Conservation (phyloP, 2,113 vertebrate species). For the Tenrec ecaudatus region DNA sequence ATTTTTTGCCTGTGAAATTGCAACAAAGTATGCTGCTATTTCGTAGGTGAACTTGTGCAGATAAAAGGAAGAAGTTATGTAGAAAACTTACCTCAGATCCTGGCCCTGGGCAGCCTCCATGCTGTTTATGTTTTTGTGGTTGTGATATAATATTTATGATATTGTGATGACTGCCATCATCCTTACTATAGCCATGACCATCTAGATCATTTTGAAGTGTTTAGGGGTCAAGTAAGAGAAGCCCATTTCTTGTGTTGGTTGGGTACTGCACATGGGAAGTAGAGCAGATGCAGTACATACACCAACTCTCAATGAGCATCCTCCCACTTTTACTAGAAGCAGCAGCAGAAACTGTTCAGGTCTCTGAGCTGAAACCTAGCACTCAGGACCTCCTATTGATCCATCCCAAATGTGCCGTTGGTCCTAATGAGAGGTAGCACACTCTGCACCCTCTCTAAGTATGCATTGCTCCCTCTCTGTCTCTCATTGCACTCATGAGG, state of each 20-base stretch:
- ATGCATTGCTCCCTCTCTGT: not conserved
- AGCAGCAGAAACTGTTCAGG: not conserved
- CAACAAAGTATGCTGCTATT: not conserved
- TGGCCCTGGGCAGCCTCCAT: not conserved
- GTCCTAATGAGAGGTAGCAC: not conserved
- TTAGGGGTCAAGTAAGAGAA: not conserved
- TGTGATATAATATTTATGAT: not conserved
- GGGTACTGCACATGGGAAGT: not conserved
- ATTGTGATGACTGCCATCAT: not conserved
- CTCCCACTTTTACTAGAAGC: not conserved
- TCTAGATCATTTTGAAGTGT: not conserved
- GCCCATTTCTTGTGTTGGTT: not conserved
- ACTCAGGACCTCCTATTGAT: not conserved
- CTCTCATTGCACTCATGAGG: not conserved
- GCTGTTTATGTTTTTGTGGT: too few species aligned
- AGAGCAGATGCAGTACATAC: not conserved
- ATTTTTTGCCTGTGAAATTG: too few species aligned
- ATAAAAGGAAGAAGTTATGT: too few species aligned
- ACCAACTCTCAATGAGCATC: not conserved
- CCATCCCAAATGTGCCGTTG: not conserved
- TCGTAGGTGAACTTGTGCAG: not conserved
- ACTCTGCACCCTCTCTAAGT: too few species aligned
- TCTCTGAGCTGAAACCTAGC: not conserved
- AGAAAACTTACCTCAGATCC: not conserved
- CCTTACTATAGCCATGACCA: not conserved